A percentile compares a stretch with the other conserved stretches of the same genome.
These are phyloP conservation scores for Drosophila tsacasi DNA, from an alignment of 1,140 invertebrate genomes.

Conservation along the genomic window DNA sequence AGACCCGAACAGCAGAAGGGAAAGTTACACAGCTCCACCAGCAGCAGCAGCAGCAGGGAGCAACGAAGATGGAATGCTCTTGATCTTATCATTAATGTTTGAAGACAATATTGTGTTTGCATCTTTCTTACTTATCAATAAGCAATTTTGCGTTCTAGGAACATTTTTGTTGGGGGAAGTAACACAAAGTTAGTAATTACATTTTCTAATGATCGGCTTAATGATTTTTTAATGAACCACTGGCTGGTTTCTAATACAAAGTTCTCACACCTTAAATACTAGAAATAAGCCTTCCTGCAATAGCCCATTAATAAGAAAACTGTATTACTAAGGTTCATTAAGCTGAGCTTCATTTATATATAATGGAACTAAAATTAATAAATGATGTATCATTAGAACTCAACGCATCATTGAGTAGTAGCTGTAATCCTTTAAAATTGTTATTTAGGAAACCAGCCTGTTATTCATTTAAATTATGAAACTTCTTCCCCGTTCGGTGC, in stretches of 20 bases:
- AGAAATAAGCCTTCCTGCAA: not conserved
- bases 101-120: not conserved
- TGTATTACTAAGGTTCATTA: not conserved
- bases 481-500: constrained; percentile 7
- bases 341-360: not conserved
- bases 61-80: constrained; percentile 30
- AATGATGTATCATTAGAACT: not conserved
- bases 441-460: too few relatives aligned
- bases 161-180: not conserved
- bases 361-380: not conserved
- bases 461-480: not conserved
- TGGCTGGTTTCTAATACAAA: not conserved
- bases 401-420: not conserved
- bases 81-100: not conserved
- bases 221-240: constrained; percentile 1
- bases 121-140: not conserved
- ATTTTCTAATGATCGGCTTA: constrained; percentile 3
- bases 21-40: constrained; percentile 39
- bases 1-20: constrained; percentile 27
- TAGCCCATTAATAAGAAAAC: not conserved
- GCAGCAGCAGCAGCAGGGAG: not conserved
- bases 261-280: not conserved
- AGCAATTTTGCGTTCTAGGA: not conserved
- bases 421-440: too few relatives aligned
- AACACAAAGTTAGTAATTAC: not conserved